Percentiles rank a stretch among this genome's conserved stretches.
Conservation (phyloP, 2,888 invertebrate species). For the Thymelicus acteon region DNA sequence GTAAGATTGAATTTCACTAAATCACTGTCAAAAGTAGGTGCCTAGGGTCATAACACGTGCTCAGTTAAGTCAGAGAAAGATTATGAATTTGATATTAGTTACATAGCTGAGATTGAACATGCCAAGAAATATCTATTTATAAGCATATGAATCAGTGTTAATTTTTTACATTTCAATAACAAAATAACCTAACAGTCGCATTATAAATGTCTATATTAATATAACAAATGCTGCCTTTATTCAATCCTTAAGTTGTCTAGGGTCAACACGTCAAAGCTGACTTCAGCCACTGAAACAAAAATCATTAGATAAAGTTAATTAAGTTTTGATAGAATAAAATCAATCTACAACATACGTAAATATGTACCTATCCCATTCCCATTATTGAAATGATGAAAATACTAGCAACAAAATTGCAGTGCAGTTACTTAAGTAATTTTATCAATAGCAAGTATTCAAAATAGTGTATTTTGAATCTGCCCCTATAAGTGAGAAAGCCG, state of each 20-base stretch:
- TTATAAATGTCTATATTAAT: neutral
- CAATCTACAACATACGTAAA: too few species aligned
- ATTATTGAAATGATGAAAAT: neutral
- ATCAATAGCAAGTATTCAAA: too few species aligned
- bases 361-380: neutral
- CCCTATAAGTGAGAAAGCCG: too few species aligned
- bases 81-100: neutral
- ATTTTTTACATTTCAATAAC: too few species aligned
- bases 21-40: too few species aligned
- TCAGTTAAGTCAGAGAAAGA: too few species aligned
- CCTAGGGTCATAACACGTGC: too few species aligned
- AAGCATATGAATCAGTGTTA: neutral
- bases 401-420: neutral
- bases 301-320: constrained; percentile 10
- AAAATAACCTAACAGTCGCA: neutral
- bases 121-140: too few species aligned
- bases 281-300: constrained; percentile 89
- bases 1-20: too few species aligned
- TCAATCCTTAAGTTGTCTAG: constrained; percentile 33
- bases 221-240: constrained; percentile 8
- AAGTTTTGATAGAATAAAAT: neutral
- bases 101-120: neutral
- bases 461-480: too few species aligned
- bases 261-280: constrained; percentile 88
- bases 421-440: too few species aligned